Conservation (phyloP, 2,797 vertebrate genomes). For the Ataeniobius toweri region DNA sequence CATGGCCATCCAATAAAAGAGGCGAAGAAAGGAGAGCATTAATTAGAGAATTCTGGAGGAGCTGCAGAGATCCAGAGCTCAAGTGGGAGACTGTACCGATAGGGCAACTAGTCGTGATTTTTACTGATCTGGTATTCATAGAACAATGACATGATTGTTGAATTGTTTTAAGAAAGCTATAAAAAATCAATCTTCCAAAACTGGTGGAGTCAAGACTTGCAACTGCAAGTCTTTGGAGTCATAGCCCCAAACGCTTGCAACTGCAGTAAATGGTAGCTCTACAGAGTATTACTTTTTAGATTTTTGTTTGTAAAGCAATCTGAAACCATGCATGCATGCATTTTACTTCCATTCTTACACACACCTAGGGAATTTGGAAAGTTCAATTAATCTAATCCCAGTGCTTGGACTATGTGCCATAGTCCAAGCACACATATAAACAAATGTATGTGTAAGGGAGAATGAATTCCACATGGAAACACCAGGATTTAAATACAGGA, state of each 20-base stretch:
- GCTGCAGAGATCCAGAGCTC: background rate
- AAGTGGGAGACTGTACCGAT: background rate
- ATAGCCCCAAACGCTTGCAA: background rate
- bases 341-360: background rate
- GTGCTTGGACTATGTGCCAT: background rate
- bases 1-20: background rate
- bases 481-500: background rate
- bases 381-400: background rate
- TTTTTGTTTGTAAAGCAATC: background rate
- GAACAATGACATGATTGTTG: background rate
- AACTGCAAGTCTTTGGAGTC: background rate
- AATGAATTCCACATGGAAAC: background rate
- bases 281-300: background rate
- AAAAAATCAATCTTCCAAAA: background rate
- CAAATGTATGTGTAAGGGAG: background rate
- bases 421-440: background rate
- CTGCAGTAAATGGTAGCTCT: background rate
- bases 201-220: background rate
- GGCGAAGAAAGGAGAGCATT: background rate
- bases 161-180: background rate
- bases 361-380: background rate
- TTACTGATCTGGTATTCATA: background rate
- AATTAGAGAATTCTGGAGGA: background rate
- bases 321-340: background rate
- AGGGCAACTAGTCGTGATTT: background rate